These are phyloP conservation scores for Synanthedon formicaeformis DNA, from an alignment of 2,888 invertebrate species.

Conservation along the genomic window DNA sequence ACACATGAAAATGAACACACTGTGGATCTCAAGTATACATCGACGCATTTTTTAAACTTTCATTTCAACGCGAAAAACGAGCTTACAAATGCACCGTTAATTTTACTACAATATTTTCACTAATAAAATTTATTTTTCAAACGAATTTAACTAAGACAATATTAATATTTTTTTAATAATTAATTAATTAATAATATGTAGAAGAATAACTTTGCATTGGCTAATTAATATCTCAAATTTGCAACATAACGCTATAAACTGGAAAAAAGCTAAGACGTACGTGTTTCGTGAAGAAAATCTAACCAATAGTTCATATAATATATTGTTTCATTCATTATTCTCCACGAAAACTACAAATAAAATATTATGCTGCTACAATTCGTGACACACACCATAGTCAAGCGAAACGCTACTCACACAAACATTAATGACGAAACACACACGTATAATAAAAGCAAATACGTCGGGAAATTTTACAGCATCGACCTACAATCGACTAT, in stretches of 20 bases:
- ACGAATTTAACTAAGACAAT: constrained; percentile 25
- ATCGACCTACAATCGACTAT: not conserved
- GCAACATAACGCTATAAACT: constrained; percentile 9
- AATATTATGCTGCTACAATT: not conserved
- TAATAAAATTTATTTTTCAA: constrained; percentile 41
- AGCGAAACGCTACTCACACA: not conserved
- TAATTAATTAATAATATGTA: constrained; percentile 31
- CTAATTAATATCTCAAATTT: constrained; percentile 21
- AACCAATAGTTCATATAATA: not conserved
- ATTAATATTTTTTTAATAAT: constrained; percentile 24
- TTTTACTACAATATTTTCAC: constrained; percentile 46
- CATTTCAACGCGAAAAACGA: too few species aligned
- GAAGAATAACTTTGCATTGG: constrained; percentile 41
- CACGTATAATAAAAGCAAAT: not conserved
- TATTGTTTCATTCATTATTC: not conserved
- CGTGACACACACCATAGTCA: not conserved
- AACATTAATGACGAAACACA: not conserved
- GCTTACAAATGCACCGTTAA: not conserved
- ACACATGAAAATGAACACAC: not conserved
- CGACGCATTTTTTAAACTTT: too few species aligned
- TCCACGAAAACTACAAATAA: not conserved
- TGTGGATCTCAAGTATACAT: not conserved
- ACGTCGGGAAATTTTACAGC: not conserved
- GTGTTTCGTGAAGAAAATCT: not conserved
- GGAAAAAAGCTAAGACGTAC: not conserved